Evolutionary conservation across 2,797 vertebrate genomes (phyloP).

Genomic region (Benthosema pterotum): DNA sequence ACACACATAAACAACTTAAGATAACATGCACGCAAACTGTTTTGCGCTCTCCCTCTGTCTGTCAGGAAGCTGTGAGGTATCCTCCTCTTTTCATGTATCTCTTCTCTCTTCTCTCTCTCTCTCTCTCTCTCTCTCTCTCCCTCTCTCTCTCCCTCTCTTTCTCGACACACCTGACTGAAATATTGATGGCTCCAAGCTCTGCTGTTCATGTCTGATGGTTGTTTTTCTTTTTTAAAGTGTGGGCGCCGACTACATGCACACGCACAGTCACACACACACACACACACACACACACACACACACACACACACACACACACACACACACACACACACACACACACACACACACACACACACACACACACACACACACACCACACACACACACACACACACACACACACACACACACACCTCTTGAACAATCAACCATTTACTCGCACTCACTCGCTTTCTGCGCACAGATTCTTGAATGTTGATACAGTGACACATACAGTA

Average conservation of each 20-base stretch:
- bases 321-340: constrained; percentile 9
- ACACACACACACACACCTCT: not conserved
- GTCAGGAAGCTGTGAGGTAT: constrained; percentile 48
- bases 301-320: constrained; percentile 9
- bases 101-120: constrained; percentile 18
- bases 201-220: constrained; percentile 70
- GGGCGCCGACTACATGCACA: constrained; percentile 39
- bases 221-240: constrained; percentile 69
- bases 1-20: constrained; percentile 1
- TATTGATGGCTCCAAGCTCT: constrained; percentile 80
- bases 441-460: too few relatives aligned
- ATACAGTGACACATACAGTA: too few relatives aligned
- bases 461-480: too few relatives aligned
- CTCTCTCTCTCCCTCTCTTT: constrained; percentile 9
- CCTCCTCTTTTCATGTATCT: constrained; percentile 7
- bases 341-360: constrained; percentile 10
- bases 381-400: constrained; percentile 18
- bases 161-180: constrained; percentile 87
- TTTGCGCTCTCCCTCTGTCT: constrained; percentile 43
- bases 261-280: constrained; percentile 21
- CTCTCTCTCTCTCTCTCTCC: constrained; percentile 33
- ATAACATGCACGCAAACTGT: constrained; percentile 31
- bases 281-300: constrained; percentile 2
- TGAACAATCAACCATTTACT: too few relatives aligned
- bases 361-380: constrained; percentile 3